Evolutionary conservation across 2,888 invertebrate species (phyloP), one percentile per base, ranked within the genome.

Genomic region (Aphrophora alni): DNA sequence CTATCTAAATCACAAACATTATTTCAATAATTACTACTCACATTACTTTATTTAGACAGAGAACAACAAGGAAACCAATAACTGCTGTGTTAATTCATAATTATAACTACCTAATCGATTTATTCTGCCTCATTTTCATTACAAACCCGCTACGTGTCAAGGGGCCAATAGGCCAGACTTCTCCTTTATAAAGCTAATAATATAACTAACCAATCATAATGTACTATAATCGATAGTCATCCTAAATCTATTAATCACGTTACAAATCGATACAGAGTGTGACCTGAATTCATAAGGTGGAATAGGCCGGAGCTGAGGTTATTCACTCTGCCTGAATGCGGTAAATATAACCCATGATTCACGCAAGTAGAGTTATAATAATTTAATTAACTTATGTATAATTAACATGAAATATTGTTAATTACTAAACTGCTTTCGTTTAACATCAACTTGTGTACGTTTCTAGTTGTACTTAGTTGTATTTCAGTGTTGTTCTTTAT

Each of bases 231-330:
- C 26, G 74, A 74, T 74, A 74, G 78, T 79, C 78, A 79, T 79
- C 74, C 78, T n/a, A 68, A 68, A 74, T 33, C 78, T n/a, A 79
- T 79, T 74, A 51, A 79, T 79, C 78, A 79, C 68, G 59, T 59
- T 7, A 59, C 59, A 59, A 59, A 59, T 59, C 21, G 59, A 59
- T 59, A 59, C 21, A 21, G 21, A 59, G 59, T 59, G 59, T 59
- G 59, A 59, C 59, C 59, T 59, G 59, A 59, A 59, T 59, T 21
- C 59, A 21, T 59, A 59, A 59, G 59, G 3, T 21, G 21, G 3
- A 21, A 59, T 33, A 44, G 44, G 44, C 44, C 17, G 14, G n/a
- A 14, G 59, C 10, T 12, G 21, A 21, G 59, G 59, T 59, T 59
- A 59, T 59, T 59, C 59, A 59, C 59, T 59, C 59, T 8, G 8